Conservation (phyloP, 1,140 invertebrate species). For the Vollenhovia emeryi region DNA sequence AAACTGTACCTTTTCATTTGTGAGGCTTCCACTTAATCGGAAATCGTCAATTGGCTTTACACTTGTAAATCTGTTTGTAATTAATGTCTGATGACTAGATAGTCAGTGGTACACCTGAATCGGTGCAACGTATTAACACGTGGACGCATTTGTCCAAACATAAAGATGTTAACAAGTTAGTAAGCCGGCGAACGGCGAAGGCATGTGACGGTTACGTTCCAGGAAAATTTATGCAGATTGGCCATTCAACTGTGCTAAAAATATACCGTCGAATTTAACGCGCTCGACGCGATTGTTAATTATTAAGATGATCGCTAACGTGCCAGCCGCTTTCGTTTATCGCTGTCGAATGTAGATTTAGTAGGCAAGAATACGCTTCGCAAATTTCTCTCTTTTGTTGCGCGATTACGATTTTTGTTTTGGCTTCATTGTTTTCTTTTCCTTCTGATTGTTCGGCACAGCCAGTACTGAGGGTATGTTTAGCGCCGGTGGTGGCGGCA, state of each 20-base stretch:
- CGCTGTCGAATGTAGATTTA: conserved; percentile 46
- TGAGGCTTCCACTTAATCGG: conserved; percentile 23
- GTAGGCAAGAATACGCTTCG: conserved; percentile 56
- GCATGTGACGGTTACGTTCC: conserved; percentile 7
- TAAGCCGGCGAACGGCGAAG: conserved; percentile 5
- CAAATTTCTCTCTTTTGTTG: conserved; percentile 64
- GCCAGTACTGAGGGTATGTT: conserved; percentile 84
- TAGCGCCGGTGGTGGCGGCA: conserved; percentile 80
- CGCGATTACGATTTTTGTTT: conserved; percentile 70
- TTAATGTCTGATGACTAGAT: conserved; percentile 38
- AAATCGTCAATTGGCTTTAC: conserved; percentile 41
- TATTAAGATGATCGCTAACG: conserved; percentile 42
- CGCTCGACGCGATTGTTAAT: conserved; percentile 37
- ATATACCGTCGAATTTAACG: background rate
- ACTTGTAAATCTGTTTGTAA: conserved; percentile 39
- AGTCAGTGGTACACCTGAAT: background rate
- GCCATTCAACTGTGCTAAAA: conserved; percentile 37
- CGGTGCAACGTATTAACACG: background rate
- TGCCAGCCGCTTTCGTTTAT: conserved; percentile 37
- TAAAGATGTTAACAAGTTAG: conserved; percentile 8
- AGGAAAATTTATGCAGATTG: conserved; percentile 14
- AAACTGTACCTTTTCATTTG: background rate
- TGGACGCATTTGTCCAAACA: conserved; percentile 4
- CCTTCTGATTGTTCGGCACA: conserved; percentile 80
- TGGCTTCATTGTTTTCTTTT: conserved; percentile 79